Conservation (phyloP, 2,113 vertebrate genomes). For the Sinocyclocheilus rhinocerous region DNA sequence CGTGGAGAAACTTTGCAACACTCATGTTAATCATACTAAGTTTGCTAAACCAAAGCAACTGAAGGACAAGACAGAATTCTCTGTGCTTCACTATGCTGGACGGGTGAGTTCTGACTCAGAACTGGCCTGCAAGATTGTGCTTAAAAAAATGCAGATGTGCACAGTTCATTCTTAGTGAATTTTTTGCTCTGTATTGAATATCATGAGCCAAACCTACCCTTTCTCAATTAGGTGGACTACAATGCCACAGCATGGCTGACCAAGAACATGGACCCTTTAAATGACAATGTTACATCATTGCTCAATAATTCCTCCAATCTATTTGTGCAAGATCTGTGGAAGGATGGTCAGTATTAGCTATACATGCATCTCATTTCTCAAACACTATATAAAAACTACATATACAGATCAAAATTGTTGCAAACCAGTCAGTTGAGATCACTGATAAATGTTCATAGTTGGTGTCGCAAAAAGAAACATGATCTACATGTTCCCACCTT, state of each 20-base stretch:
- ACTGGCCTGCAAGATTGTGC: not conserved
- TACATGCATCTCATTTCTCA: not conserved
- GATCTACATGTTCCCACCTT: not conserved
- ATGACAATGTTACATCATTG: conserved; percentile 84
- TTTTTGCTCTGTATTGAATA: not conserved
- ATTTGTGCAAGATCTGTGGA: conserved; percentile 87
- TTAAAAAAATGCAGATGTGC: not conserved
- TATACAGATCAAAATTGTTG: too few species aligned
- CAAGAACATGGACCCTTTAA: conserved; percentile 91
- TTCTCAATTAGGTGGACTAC: conserved; percentile 80
- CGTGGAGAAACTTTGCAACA: conserved; percentile 89
- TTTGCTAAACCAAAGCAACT: conserved; percentile 95
- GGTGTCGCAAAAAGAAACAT: not conserved
- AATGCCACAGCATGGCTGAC: conserved; percentile 86
- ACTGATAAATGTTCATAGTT: not conserved
- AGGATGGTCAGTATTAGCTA: conserved; percentile 77
- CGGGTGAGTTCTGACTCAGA: conserved; percentile 75
- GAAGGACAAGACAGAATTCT: conserved; percentile 97
- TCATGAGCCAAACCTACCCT: not conserved
- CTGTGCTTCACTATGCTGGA: conserved; percentile 93
- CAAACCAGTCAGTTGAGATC: too few species aligned
- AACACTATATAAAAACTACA: too few species aligned
- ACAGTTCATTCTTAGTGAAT: not conserved
- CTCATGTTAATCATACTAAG: conserved; percentile 90
- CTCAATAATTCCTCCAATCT: conserved; percentile 85